Percentiles rank a stretch among this genome's conserved stretches.
Conservation (phyloP, 2,797 vertebrate species). For the Acrossocheilus fasciatus region DNA sequence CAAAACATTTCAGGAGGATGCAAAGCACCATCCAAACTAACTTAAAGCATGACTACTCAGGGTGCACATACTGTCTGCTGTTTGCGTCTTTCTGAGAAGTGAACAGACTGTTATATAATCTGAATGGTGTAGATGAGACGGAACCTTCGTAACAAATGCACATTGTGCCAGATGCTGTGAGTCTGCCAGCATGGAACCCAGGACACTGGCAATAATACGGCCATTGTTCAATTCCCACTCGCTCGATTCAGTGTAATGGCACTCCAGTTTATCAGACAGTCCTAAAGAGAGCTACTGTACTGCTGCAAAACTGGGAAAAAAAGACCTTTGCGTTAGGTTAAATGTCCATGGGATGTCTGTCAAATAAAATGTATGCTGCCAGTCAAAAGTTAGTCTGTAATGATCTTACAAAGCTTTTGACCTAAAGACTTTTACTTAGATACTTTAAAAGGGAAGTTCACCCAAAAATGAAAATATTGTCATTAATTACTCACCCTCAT, state of each 20-base stretch:
- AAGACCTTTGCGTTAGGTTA: background rate
- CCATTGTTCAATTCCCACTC: conserved; percentile 46
- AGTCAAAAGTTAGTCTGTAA: background rate
- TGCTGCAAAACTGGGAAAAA: conserved; percentile 10
- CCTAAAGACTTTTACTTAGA: background rate
- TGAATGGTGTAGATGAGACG: conserved; percentile 51
- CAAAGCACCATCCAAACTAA: background rate
- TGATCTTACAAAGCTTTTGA: background rate
- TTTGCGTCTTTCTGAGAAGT: conserved; percentile 35
- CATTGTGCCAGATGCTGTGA: conserved; percentile 57
- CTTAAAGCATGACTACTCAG: background rate
- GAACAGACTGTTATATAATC: conserved; percentile 63
- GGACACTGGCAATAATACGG: conserved; percentile 45
- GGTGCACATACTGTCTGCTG: conserved; percentile 6
- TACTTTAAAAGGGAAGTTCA: background rate
- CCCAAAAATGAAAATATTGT: background rate
- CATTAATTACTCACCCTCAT: background rate
- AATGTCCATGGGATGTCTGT: background rate
- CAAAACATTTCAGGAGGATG: background rate
- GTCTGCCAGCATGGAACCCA: conserved; percentile 52
- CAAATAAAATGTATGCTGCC: background rate
- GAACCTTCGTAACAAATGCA: conserved; percentile 59
- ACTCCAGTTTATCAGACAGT: conserved; percentile 25
- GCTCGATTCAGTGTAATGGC: conserved; percentile 17
- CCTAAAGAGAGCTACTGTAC: conserved; percentile 21